Conservation (phyloP, 2,888 invertebrate genomes). For the Abscondita cerata region DNA sequence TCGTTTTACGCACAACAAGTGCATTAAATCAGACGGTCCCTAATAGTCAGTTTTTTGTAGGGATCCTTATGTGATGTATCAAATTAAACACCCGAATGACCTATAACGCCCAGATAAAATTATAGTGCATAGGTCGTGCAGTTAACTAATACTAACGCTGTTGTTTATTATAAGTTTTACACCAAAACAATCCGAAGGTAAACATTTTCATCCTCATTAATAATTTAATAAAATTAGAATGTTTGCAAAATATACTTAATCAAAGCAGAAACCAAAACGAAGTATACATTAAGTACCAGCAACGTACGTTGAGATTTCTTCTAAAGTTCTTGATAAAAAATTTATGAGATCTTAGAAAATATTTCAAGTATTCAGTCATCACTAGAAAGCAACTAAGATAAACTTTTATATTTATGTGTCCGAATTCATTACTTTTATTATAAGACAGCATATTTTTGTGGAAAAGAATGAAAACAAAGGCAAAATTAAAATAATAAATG, state of each 20-base stretch:
- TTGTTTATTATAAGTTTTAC: no score
- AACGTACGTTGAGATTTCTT: constrained; percentile 11
- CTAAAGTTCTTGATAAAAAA: constrained; percentile 27
- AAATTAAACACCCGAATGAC: neutral
- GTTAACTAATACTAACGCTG: no score
- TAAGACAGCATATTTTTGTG: constrained; percentile 21
- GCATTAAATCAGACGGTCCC: no score
- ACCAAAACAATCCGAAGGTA: no score
- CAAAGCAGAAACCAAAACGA: neutral
- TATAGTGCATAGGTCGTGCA: neutral
- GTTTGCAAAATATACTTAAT: neutral
- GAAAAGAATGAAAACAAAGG: constrained; percentile 30
- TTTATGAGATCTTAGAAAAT: constrained; percentile 29
- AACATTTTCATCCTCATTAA: neutral
- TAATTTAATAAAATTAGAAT: neutral
- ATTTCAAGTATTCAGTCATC: constrained; percentile 29
- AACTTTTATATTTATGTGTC: constrained; percentile 33
- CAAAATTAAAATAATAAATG: constrained; percentile 34
- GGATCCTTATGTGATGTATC: no score
- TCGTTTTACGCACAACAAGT: no score
- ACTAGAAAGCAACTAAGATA: constrained; percentile 23
- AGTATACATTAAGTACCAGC: neutral
- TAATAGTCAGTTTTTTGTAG: no score
- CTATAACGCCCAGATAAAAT: neutral
- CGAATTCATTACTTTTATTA: constrained; percentile 31